Percentiles rank a stretch among this genome's conserved stretches.
Evolutionary conservation across 2,113 vertebrate genomes (phyloP).

Genomic region (Melanerpes formicivorus): DNA sequence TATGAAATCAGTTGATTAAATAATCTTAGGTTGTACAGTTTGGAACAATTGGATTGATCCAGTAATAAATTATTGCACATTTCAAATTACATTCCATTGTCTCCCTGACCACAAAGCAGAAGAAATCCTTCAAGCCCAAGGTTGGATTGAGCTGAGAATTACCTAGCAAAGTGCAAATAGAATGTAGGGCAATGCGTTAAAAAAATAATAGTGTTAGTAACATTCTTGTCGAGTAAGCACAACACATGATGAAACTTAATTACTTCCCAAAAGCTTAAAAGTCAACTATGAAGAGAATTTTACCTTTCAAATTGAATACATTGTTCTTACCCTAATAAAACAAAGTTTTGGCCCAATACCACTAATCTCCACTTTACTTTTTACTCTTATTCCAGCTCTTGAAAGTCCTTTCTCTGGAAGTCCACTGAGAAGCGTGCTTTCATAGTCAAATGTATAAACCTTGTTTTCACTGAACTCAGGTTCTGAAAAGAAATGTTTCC

Average conservation of each 20-base stretch:
- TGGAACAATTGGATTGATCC: constrained; percentile 72
- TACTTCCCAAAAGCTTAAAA: constrained; percentile 60
- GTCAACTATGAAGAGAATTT: constrained; percentile 52
- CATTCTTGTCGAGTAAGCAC: constrained; percentile 67
- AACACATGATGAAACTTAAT: constrained; percentile 67
- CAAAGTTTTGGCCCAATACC: constrained; percentile 62
- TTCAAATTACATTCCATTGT: constrained; percentile 74
- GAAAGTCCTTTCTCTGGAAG: constrained; percentile 51
- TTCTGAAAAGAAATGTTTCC: constrained; percentile 63
- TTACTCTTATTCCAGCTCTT: constrained; percentile 68
- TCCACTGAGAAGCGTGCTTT: constrained; percentile 53
- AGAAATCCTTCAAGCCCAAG: constrained; percentile 72
- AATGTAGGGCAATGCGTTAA: constrained; percentile 65
- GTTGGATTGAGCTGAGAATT: constrained; percentile 75
- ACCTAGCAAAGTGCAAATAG: constrained; percentile 75
- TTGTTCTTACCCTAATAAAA: constrained; percentile 73
- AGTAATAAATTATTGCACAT: constrained; percentile 65
- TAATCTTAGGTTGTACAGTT: constrained; percentile 62
- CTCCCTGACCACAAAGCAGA: constrained; percentile 70
- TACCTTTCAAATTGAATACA: constrained; percentile 53
- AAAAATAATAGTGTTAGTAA: constrained; percentile 47
- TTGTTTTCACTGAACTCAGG: constrained; percentile 41
- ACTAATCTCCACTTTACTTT: constrained; percentile 69
- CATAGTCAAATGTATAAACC: constrained; percentile 61
- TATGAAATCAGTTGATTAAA: constrained; percentile 74